These are phyloP conservation scores for Hyposmocoma kahamanoa DNA, from an alignment of 1,140 invertebrate genomes.

Conservation along the genomic window DNA sequence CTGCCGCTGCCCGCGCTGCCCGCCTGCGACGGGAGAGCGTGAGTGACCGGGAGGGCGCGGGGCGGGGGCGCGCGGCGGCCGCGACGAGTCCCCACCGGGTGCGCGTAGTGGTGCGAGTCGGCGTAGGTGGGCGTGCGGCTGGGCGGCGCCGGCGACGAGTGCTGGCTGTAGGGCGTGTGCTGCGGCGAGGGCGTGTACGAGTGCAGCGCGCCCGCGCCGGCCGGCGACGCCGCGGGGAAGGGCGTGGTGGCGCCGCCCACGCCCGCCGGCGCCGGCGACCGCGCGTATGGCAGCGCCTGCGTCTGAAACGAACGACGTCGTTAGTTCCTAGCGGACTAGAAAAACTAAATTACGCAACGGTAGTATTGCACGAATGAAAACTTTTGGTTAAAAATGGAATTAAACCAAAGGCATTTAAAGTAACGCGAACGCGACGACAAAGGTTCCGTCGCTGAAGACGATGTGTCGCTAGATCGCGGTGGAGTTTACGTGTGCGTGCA, in stretches of 20 bases:
- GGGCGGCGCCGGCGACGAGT: conserved; percentile 54
- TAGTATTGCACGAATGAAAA: too few species aligned
- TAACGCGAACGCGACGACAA: too few species aligned
- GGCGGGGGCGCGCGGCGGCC: conserved; percentile 42
- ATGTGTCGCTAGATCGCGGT: too few species aligned
- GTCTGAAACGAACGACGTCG: conserved; percentile 2
- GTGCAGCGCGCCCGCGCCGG: conserved; percentile 49
- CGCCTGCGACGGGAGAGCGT: conserved; percentile 24
- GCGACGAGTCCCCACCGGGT: conserved; percentile 56
- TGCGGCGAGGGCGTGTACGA: conserved; percentile 65
- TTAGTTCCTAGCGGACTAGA: too few species aligned
- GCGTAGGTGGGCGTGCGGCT: conserved; percentile 41
- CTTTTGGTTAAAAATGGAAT: too few species aligned
- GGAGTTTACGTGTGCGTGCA: too few species aligned
- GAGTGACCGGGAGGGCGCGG: conserved; percentile 41
- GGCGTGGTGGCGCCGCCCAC: conserved; percentile 29
- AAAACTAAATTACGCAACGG: too few species aligned
- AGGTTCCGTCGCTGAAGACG: too few species aligned
- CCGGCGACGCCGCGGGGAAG: conserved; percentile 43
- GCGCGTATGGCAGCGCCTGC: conserved; percentile 34
- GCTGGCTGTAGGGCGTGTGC: conserved; percentile 62
- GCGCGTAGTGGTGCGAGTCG: conserved; percentile 37
- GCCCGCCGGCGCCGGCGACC: conserved; percentile 35
- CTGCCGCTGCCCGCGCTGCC: conserved; percentile 74
- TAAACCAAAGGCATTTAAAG: too few species aligned